Conservation (phyloP, 2,797 vertebrate species). For the Rhinophrynus dorsalis region DNA sequence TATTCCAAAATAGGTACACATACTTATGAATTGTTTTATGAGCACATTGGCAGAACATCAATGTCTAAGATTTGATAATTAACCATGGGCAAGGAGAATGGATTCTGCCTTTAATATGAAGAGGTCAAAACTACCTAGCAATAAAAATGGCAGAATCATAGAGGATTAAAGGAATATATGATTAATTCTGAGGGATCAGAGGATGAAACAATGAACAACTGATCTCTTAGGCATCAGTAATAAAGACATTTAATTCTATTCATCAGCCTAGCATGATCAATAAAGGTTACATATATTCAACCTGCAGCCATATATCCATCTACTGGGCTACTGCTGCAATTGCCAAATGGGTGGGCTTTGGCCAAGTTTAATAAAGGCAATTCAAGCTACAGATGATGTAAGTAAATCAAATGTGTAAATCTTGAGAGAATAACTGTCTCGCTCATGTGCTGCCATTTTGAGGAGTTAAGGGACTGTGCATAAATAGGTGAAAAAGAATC, state of each 20-base stretch:
- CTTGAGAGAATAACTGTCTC: slow-evolving; percentile 32
- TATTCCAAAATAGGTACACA: slow-evolving; percentile 30
- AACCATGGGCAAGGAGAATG: slow-evolving; percentile 29
- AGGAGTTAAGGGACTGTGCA: slow-evolving; percentile 24
- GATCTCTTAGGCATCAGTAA: slow-evolving; percentile 58
- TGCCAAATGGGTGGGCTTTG: slow-evolving; percentile 53
- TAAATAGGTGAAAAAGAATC: slow-evolving; percentile 14
- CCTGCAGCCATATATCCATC: slow-evolving; percentile 55
- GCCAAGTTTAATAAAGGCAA: slow-evolving; percentile 59
- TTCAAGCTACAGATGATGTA: slow-evolving; percentile 46
- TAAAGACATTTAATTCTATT: slow-evolving; percentile 55
- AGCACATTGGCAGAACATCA: slow-evolving; percentile 49
- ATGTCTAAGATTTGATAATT: slow-evolving; percentile 37
- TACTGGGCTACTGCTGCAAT: slow-evolving; percentile 53
- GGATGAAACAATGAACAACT: slow-evolving; percentile 53
- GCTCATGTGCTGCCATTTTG: slow-evolving; percentile 50
- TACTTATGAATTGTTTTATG: slow-evolving; percentile 40
- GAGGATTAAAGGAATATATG: slow-evolving; percentile 40
- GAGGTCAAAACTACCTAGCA: slow-evolving; percentile 35
- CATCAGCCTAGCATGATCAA: slow-evolving; percentile 58
- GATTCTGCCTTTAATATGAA: slow-evolving; percentile 26
- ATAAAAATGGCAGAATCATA: slow-evolving; percentile 32
- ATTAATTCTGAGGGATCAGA: slow-evolving; percentile 40
- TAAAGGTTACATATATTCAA: slow-evolving; percentile 61
- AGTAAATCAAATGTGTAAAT: slow-evolving; percentile 53